Conservation (phyloP, 2,797 vertebrate species). For the Coccyzus lansbergi region DNA sequence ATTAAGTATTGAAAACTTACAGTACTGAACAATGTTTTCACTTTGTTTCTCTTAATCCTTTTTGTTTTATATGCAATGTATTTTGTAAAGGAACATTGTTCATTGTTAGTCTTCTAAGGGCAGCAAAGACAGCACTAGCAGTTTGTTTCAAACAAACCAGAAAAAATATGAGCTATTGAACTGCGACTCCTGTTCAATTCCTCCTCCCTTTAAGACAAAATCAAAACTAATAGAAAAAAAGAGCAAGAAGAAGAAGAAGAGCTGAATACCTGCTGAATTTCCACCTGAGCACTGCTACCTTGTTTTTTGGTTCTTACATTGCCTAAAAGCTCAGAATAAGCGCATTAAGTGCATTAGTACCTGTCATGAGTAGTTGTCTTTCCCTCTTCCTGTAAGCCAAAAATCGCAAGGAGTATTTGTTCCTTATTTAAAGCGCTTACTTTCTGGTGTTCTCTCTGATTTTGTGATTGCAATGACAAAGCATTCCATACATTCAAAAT, state of each 20-base stretch:
- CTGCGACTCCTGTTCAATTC: neutral
- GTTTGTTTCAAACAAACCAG: neutral
- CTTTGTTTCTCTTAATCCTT: neutral
- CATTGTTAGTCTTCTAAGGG: neutral
- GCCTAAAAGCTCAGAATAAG: conserved; percentile 15
- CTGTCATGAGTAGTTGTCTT: neutral
- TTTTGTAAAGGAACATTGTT: neutral
- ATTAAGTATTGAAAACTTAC: neutral
- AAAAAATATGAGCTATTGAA: neutral
- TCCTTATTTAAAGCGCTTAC: neutral
- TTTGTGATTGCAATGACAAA: neutral
- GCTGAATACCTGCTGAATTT: neutral
- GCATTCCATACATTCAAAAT: neutral
- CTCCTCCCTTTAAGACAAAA: neutral
- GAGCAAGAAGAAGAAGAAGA: neutral
- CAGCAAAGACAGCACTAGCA: neutral
- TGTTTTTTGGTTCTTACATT: neutral
- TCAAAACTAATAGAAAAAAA: neutral
- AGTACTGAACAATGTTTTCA: neutral
- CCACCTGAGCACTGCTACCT: neutral
- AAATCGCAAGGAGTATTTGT: neutral
- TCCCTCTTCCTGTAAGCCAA: neutral
- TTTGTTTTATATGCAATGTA: neutral
- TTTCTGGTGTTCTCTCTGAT: neutral
- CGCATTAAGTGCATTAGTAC: conserved; percentile 2